Evolutionary conservation across 2,888 invertebrate species (phyloP).

Genomic region (Tetrapedia diversipes): DNA sequence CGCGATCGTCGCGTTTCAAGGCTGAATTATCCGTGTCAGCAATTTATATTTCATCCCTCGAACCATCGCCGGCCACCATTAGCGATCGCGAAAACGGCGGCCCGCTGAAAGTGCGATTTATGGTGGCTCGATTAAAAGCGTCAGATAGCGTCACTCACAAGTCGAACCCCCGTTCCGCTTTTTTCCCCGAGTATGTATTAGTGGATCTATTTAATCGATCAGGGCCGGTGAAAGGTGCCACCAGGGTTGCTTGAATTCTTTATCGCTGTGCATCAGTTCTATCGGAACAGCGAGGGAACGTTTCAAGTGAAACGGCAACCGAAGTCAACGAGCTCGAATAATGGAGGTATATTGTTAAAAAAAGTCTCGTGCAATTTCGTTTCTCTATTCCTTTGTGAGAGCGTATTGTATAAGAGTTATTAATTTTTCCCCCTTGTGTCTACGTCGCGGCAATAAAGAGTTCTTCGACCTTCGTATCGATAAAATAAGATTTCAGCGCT

Average conservation of each 20-base stretch:
- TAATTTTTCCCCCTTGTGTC: background rate
- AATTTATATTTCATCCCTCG: constrained; percentile 44
- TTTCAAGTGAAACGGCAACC: constrained; percentile 77
- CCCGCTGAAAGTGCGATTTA: constrained; percentile 54
- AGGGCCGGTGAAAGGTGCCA: constrained; percentile 69
- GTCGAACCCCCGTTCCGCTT: background rate
- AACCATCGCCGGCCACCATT: constrained; percentile 38
- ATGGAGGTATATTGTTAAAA: constrained; percentile 69
- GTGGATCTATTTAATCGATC: constrained; percentile 61
- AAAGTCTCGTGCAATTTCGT: no score
- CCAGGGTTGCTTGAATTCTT: constrained; percentile 71
- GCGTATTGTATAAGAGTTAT: background rate
- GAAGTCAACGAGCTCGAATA: constrained; percentile 76
- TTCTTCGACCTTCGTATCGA: no score
- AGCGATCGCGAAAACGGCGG: constrained; percentile 46
- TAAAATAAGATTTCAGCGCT: no score
- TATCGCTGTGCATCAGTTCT: constrained; percentile 70
- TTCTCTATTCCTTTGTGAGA: background rate
- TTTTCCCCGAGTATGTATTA: constrained; percentile 43
- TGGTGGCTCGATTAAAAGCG: constrained; percentile 50
- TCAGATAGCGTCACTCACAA: constrained; percentile 43
- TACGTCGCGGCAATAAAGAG: background rate
- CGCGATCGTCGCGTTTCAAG: constrained; percentile 10
- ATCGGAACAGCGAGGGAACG: constrained; percentile 78
- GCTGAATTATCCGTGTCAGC: constrained; percentile 41